A percentile compares a stretch with the other conserved stretches of the same genome.
These are phyloP conservation scores for Bergia sp. DNA, from an alignment of 92 coral and sea anemone species.

Conservation along the genomic window DNA sequence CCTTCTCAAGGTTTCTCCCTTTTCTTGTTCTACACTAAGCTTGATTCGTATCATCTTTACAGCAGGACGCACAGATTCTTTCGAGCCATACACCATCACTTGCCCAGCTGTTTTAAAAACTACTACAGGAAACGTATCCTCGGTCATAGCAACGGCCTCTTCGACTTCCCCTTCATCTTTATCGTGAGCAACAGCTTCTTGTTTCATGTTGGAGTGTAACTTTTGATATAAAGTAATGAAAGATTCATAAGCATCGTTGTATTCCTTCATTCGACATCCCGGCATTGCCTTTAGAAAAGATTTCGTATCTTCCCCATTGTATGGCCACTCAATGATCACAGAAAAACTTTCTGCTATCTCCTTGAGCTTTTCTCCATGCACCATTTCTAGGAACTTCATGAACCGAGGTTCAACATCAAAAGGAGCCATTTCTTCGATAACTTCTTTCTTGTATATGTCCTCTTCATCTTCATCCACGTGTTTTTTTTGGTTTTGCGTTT, in stretches of 20 bases:
- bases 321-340: constrained; percentile 25
- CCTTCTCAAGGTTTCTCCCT: neutral
- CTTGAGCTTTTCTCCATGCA: neutral
- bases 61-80: neutral
- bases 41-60: neutral
- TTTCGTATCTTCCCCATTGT: neutral
- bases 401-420: constrained; percentile 11
- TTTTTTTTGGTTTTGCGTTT: neutral
- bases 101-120: neutral
- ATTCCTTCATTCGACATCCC: neutral
- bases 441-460: too few relatives aligned
- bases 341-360: neutral
- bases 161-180: neutral
- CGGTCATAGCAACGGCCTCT: neutral
- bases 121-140: neutral
- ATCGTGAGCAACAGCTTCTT: neutral
- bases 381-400: neutral
- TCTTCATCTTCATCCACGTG: too few relatives aligned
- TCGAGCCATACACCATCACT: constrained; percentile 9
- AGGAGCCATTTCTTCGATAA: neutral
- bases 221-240: neutral
- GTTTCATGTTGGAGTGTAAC: neutral
- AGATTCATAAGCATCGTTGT: neutral
- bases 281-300: neutral
- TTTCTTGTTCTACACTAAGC: neutral